Conservation (phyloP, 2,888 invertebrate species). For the Rhabditoides inermis region DNA sequence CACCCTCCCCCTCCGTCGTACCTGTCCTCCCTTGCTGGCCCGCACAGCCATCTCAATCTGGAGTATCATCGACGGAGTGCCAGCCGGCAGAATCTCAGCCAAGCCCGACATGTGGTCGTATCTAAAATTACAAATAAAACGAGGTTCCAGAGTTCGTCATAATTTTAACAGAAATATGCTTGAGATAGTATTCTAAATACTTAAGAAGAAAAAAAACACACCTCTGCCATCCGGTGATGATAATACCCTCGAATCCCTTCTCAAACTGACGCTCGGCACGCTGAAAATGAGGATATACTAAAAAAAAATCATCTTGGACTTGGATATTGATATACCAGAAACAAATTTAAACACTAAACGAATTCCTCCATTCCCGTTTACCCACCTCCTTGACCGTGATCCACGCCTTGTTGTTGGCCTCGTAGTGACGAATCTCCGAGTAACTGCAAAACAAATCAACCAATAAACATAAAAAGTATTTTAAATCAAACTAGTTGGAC, state of each 20-base stretch:
- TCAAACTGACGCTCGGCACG: conserved; percentile 23
- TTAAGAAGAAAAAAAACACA: conserved; percentile 32
- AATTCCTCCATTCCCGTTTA: too few relatives aligned
- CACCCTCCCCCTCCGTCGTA: too few relatives aligned
- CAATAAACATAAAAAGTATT: too few relatives aligned
- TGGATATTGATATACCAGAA: background rate
- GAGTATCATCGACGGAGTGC: conserved; percentile 38
- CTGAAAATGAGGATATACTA: too few relatives aligned
- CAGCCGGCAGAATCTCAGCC: conserved; percentile 56
- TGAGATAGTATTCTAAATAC: background rate
- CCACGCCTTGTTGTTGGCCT: conserved; percentile 56
- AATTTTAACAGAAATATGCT: background rate
- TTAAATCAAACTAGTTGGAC: too few relatives aligned
- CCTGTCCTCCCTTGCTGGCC: conserved; percentile 11
- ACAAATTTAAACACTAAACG: too few relatives aligned
- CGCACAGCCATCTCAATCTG: conserved; percentile 29
- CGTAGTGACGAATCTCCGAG: conserved; percentile 55
- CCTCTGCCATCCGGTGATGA: conserved; percentile 57
- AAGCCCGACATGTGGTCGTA: conserved; percentile 56
- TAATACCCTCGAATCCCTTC: conserved; percentile 53
- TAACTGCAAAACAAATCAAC: too few relatives aligned
- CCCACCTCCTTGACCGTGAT: conserved; percentile 32
- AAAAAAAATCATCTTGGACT: background rate
- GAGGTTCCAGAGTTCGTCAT: background rate
- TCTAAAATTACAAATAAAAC: conserved; percentile 42